Evolutionary conservation across 2,888 invertebrate species (phyloP), one percentile per base, ranked within the genome.

Genomic region (Drosophila hamatofila): DNA sequence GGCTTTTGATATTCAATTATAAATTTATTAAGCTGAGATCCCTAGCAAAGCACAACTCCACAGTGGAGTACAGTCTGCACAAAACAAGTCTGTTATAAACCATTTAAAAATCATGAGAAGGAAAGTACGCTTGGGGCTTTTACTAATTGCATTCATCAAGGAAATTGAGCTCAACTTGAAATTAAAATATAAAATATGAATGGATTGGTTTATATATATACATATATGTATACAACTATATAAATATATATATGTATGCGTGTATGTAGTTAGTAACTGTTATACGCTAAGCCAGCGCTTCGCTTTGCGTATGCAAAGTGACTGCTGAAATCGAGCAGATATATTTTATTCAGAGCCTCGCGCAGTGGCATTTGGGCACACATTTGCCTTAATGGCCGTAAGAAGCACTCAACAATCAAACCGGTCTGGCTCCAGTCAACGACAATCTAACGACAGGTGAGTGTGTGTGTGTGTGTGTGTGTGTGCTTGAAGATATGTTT

Each of bases 371-470:
- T 76, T 72, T 69, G 64, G 48, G 76, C 64, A n/a, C 69, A 73
- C 69, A 73, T 76, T 73, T 59, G 64, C 59, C 69, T 46, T 76
- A 76, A 76, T 76, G 76, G 76, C 76, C 76, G 69, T 76, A 65
- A 73, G 76, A 76, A 73, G 76, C 76, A 76, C 76, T 76, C 76
- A 76, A 73, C 76, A 76, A 73, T 76, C 73, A 54, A 39, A 64
- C 69, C 41, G 30, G 23, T 23, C 37, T 42, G 57, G 59, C 58
- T 42, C 44, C 42, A 46, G 51, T 48, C 48, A 72, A 67, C 75
- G 75, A 75, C 72, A 78, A 75, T 78, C 78, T 72, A 59, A 42
- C 66, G 76, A 63, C 78, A 76, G 78, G 69, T 78, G 78, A 64
- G 35, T 72, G 60, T 55, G 57, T 46, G 58, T 57, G 59, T 49